Evolutionary conservation across 2,797 vertebrate genomes (phyloP).

Genomic region (Artibeus lituratus): DNA sequence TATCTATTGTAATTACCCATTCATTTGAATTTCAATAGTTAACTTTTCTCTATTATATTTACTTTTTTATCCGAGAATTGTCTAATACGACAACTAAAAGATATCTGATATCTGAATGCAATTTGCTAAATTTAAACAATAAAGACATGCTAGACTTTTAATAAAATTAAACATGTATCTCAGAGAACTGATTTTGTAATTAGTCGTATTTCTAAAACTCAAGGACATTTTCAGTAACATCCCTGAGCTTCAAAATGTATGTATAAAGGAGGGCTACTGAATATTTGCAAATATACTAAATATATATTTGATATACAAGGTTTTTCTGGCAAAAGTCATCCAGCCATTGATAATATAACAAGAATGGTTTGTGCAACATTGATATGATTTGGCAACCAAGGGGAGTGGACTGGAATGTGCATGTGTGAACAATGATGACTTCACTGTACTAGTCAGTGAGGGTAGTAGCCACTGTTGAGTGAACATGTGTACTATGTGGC

Average conservation of each 20-base stretch:
- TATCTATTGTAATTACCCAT: neutral
- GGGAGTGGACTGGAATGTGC: too few relatives aligned
- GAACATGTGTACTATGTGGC: too few relatives aligned
- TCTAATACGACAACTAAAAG: neutral
- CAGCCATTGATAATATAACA: too few relatives aligned
- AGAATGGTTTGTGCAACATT: too few relatives aligned
- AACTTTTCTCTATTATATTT: conserved; percentile 11
- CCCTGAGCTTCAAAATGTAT: neutral
- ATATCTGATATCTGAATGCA: neutral
- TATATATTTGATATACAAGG: neutral
- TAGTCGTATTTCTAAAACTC: neutral
- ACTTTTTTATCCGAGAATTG: neutral
- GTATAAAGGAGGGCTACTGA: neutral
- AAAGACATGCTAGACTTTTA: neutral
- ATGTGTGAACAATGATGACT: too few relatives aligned
- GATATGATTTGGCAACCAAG: too few relatives aligned
- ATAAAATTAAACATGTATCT: neutral
- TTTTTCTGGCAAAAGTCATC: neutral
- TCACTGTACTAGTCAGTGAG: too few relatives aligned
- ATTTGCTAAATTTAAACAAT: neutral
- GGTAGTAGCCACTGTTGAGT: too few relatives aligned
- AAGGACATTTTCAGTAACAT: conserved; percentile 1
- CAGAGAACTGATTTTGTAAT: neutral
- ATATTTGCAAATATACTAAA: neutral
- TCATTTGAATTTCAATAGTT: neutral